Conservation (phyloP, 2,797 vertebrate species). For the Salmo trutta region DNA sequence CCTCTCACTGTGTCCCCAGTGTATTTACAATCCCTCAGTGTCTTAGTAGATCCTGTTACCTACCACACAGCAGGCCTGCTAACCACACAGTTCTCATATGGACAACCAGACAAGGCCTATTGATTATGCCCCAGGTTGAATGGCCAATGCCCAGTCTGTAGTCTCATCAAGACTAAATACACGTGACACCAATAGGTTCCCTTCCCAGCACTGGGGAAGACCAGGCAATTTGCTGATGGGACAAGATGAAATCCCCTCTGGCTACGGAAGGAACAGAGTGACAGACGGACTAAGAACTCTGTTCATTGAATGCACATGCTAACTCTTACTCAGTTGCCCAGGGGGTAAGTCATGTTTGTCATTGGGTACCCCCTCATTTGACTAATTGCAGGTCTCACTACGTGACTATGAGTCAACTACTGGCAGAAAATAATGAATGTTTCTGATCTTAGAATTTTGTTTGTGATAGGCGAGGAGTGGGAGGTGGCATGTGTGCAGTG, state of each 20-base stretch:
- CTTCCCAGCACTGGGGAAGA: conserved; percentile 14
- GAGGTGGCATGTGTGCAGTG: background rate
- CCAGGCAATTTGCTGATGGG: conserved; percentile 45
- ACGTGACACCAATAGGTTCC: conserved; percentile 37
- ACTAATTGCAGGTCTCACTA: conserved; percentile 21
- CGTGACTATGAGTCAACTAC: conserved; percentile 16
- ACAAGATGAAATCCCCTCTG: conserved; percentile 33
- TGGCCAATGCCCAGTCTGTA: conserved; percentile 33
- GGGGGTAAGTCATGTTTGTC: conserved; percentile 25
- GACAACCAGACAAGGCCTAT: conserved; percentile 63
- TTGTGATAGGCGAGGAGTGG: background rate
- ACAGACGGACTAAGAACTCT: conserved; percentile 42
- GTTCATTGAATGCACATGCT: conserved; percentile 14
- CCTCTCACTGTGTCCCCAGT: conserved; percentile 37
- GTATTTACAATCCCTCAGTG: conserved; percentile 25
- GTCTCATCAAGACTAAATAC: conserved; percentile 25
- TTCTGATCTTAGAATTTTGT: background rate
- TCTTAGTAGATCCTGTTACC: conserved; percentile 47
- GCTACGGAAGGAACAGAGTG: conserved; percentile 33
- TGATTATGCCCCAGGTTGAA: conserved; percentile 56
- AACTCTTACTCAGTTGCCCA: conserved; percentile 43
- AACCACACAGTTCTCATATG: conserved; percentile 56
- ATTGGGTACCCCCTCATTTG: conserved; percentile 6
- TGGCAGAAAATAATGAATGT: conserved; percentile 12
- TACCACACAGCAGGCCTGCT: conserved; percentile 52